Evolutionary conservation across 2,113 vertebrate species (phyloP).

Genomic region (Chamaea fasciata): DNA sequence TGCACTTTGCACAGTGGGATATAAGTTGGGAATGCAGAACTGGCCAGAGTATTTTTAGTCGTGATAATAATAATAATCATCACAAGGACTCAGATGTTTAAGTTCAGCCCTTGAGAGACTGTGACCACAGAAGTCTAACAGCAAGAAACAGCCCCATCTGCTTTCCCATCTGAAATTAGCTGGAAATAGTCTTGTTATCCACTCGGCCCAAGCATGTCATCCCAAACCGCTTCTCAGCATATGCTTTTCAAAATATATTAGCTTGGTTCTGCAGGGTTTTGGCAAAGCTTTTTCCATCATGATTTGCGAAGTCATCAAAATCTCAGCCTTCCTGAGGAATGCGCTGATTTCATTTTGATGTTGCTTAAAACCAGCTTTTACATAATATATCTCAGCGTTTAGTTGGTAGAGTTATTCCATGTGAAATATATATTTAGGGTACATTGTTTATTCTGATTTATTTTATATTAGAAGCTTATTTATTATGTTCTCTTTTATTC

Average conservation of each 20-base stretch:
- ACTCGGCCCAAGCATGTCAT: conserved; percentile 22
- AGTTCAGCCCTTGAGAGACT: conserved; percentile 26
- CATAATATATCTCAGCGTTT: not conserved
- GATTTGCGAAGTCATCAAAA: conserved; percentile 3
- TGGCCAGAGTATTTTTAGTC: not conserved
- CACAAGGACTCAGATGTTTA: not conserved
- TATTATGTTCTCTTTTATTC: not conserved
- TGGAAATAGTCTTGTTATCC: conserved; percentile 44
- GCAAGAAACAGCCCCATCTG: conserved; percentile 47
- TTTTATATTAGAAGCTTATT: conserved; percentile 20
- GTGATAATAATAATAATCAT: not conserved
- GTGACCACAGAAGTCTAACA: conserved; percentile 43
- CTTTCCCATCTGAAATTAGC: conserved; percentile 52
- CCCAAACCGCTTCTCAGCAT: not conserved
- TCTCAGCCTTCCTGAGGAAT: not conserved
- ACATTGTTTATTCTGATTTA: conserved; percentile 20
- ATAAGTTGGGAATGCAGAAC: not conserved
- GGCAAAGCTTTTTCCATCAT: not conserved
- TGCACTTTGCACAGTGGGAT: not conserved
- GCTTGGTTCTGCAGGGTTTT: not conserved
- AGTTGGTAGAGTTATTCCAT: not conserved
- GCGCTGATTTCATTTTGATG: not conserved
- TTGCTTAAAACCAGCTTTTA: not conserved
- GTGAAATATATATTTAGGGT: not conserved
- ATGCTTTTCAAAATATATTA: conserved; percentile 35